These are phyloP conservation scores for Scleropages formosus DNA, from an alignment of 2,797 vertebrate species.

Conservation along the genomic window DNA sequence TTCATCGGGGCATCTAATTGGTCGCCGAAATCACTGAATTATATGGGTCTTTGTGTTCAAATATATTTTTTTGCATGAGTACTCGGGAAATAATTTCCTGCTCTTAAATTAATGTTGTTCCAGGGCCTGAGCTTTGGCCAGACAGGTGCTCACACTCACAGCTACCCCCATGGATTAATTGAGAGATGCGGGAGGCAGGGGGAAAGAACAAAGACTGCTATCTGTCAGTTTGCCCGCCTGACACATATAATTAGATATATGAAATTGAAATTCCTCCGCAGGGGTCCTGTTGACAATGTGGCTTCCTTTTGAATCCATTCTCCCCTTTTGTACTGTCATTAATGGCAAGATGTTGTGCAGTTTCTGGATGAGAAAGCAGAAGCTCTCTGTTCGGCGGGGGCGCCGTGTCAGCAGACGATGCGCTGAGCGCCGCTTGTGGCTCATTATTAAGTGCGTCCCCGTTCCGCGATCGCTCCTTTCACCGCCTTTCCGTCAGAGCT, in stretches of 20 bases:
- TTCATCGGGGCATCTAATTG: conserved; percentile 1
- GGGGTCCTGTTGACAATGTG: conserved; percentile 78
- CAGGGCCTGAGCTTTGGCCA: conserved; percentile 81
- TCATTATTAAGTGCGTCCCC: neutral
- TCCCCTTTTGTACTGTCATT: conserved; percentile 93
- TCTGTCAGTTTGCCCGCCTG: conserved; percentile 95
- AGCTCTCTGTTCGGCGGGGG: neutral
- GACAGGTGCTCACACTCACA: conserved; percentile 99
- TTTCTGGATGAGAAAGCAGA: conserved; percentile 16
- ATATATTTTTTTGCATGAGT: conserved; percentile 3
- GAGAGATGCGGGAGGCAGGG: conserved; percentile 87
- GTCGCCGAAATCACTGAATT: conserved; percentile 1
- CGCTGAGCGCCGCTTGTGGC: neutral
- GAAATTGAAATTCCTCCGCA: conserved; percentile 99
- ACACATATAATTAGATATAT: conserved; percentile 99
- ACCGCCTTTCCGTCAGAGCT: neutral
- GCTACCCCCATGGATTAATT: conserved; percentile 89
- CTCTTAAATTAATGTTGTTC: conserved; percentile 90
- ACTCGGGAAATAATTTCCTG: neutral
- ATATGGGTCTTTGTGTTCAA: conserved; percentile 6
- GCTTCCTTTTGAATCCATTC: conserved; percentile 85
- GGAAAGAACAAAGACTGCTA: conserved; percentile 93
- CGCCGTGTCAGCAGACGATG: neutral
- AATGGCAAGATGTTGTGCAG: conserved; percentile 69
- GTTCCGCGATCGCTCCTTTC: neutral